These are phyloP conservation scores for Agriopis aurantiaria DNA, from an alignment of 2,888 invertebrate species.

Conservation along the genomic window DNA sequence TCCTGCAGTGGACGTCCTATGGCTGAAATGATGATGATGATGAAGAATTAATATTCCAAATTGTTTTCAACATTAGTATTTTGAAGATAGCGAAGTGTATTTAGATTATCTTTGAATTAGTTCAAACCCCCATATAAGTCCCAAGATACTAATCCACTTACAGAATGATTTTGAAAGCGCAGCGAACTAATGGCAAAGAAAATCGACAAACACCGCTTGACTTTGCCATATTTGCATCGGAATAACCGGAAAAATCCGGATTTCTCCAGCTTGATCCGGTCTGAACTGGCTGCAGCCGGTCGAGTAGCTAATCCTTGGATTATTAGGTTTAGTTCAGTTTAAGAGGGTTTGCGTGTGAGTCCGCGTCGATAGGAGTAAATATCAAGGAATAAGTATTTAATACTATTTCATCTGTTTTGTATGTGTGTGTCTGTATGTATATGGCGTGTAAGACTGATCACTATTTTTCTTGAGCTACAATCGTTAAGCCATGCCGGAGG, in stretches of 20 bases:
- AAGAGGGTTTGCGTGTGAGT: slow-evolving; percentile 41
- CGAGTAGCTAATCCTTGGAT: slow-evolving; percentile 51
- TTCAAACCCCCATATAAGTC: neutral
- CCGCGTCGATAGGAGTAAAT: neutral
- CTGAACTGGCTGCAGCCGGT: slow-evolving; percentile 43
- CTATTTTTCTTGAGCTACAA: no score
- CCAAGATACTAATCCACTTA: neutral
- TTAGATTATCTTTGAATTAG: no score
- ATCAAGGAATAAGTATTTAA: no score
- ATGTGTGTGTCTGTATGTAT: no score
- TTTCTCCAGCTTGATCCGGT: slow-evolving; percentile 38
- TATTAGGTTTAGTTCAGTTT: slow-evolving; percentile 52
- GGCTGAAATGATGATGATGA: no score
- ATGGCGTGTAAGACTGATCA: no score
- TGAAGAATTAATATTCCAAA: no score
- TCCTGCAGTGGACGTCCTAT: no score
- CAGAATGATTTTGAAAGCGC: neutral
- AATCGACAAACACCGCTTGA: slow-evolving; percentile 18
- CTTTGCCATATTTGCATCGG: slow-evolving; percentile 25
- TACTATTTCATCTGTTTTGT: no score
- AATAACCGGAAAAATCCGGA: slow-evolving; percentile 29
- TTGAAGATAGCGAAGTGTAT: neutral
- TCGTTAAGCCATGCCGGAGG: no score
- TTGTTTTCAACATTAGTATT: no score
- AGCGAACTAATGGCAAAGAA: slow-evolving; percentile 9